Evolutionary conservation across 2,797 vertebrate genomes (phyloP), one percentile per base, ranked within the genome.

Genomic region (Acrossocheilus wenchowensis): DNA sequence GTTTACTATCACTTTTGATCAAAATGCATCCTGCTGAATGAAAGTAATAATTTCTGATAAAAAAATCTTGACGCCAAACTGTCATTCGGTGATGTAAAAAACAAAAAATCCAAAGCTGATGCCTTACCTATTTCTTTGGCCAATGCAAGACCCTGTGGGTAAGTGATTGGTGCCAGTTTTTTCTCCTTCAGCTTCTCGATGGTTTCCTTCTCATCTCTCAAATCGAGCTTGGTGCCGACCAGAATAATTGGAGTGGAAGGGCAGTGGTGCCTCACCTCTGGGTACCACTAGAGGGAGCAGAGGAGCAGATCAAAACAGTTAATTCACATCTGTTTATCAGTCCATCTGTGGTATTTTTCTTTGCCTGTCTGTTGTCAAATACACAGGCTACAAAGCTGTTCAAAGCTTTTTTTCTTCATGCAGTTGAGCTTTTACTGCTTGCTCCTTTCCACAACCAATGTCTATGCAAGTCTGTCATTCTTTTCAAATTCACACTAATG

Each of bases 111-210:
- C n/a, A 68, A 4, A 4, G 39, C 54, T 60, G 3, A 43, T 12
- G 4, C 39, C 91, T 64, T 91, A 96, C 94, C 93, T 0, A 95
- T 95, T 90, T 96, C 95, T 87, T 97, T 96, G 88, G 95, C 94
- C 86, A 94, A 90, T 2, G 95, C 95, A 75, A 95, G 94, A 64
- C 93, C 94, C 77, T 96, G 93, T 81, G 95, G 94, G 82, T 96
- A 96, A 0, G 95, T 96, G 87, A 96, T 96, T 39, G 95, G 96
- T 0, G 96, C 90, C 26, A 97, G 90, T 88, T 97, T 97, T 94
- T 97, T 97, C 91, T 97, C 97, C 90, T 97, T 97, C 89, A 97
- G 93, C 91, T 96, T 97, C 92, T 97, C 97, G 0, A 97, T 97
- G 89, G 97, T 97, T 81, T 97, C 97, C 92, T 97, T 97, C 91